Conservation (phyloP, 2,797 vertebrate species). For the Pseudochirops corinnae region DNA sequence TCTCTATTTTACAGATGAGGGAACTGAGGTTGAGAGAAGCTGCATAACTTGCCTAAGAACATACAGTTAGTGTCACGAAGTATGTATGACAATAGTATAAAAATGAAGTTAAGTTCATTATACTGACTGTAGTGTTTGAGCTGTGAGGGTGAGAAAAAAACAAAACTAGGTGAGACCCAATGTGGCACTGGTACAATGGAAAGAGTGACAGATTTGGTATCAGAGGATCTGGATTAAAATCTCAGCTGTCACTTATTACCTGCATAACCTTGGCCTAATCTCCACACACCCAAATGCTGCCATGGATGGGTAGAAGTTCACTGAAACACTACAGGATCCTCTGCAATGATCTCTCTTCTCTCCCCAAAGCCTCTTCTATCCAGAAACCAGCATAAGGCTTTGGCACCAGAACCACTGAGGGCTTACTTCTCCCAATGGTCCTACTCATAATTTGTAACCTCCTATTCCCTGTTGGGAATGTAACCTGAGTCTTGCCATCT, state of each 20-base stretch:
- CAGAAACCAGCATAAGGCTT: background rate
- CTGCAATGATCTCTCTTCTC: background rate
- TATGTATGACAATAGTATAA: background rate
- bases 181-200: background rate
- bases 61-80: background rate
- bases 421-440: background rate
- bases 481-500: background rate
- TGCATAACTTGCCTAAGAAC: background rate
- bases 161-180: background rate
- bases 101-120: background rate
- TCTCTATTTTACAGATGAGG: background rate
- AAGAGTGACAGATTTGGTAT: background rate
- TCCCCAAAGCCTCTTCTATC: background rate
- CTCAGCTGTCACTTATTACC: background rate
- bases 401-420: background rate
- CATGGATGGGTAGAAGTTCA: background rate
- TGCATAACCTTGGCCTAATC: background rate
- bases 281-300: background rate
- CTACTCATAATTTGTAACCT: background rate
- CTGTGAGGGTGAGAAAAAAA: background rate
- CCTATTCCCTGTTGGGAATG: background rate
- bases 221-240: background rate
- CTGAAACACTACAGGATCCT: background rate
- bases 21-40: slow-evolving; percentile 9
- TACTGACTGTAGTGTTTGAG: background rate